Conservation (phyloP, 2,113 vertebrate genomes). For the Cettia cetti region DNA sequence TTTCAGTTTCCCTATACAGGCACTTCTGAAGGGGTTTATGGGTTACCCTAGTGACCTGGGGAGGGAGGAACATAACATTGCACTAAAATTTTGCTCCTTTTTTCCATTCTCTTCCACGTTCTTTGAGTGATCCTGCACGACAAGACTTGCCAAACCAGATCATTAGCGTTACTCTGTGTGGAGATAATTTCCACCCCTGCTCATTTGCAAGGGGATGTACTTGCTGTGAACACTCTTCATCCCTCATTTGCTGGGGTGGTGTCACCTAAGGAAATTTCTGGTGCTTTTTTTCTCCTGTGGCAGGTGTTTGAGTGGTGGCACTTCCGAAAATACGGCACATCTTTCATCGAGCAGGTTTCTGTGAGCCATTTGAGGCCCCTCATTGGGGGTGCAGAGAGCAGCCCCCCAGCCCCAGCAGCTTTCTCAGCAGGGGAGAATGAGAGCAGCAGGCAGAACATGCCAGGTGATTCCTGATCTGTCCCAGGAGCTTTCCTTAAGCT, state of each 20-base stretch:
- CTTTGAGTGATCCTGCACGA: background rate
- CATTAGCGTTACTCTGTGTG: background rate
- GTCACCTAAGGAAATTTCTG: background rate
- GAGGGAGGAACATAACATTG: background rate
- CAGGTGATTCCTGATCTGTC: constrained; percentile 74
- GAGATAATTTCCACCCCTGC: background rate
- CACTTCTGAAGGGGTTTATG: background rate
- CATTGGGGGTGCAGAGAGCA: constrained; percentile 87
- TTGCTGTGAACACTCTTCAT: background rate
- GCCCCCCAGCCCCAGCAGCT: constrained; percentile 72
- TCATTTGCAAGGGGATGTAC: background rate
- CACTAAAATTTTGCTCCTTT: background rate
- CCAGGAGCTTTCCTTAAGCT: background rate
- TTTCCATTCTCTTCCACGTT: background rate
- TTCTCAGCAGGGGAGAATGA: constrained; percentile 86
- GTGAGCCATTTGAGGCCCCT: constrained; percentile 93
- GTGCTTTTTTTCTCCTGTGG: background rate
- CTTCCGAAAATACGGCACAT: constrained; percentile 94
- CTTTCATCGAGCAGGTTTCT: constrained; percentile 98
- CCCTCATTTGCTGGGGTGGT: background rate
- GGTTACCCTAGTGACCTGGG: background rate
- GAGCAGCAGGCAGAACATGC: constrained; percentile 82
- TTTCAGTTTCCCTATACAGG: background rate
- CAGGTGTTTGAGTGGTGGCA: constrained; percentile 99
- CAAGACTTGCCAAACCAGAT: background rate